phyloP scores from a whole-genome alignment of 2,888 invertebrate species.

The Meandrusa payeni region DNA sequence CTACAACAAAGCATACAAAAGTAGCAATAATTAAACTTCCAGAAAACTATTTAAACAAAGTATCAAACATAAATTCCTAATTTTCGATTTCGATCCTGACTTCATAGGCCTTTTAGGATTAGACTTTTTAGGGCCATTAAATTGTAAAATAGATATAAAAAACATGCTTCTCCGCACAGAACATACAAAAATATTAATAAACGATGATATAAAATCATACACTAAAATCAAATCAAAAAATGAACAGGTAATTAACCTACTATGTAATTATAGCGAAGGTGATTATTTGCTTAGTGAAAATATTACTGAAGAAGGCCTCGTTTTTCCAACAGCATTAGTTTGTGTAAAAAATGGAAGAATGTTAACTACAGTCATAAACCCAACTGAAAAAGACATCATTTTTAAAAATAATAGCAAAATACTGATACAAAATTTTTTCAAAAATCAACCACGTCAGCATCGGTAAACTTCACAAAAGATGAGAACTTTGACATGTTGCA shows the following conservation, averaged over 20 bases:
- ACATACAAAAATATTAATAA: not conserved
- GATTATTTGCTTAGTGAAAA: not conserved
- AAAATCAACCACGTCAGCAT: not conserved
- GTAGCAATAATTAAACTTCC: conserved; percentile 27
- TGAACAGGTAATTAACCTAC: not conserved
- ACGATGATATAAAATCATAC: not conserved
- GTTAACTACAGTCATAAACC: too few relatives aligned
- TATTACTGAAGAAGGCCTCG: not conserved
- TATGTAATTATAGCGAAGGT: too few relatives aligned
- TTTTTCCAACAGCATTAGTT: not conserved
- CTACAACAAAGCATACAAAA: conserved; percentile 37
- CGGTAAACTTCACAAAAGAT: not conserved
- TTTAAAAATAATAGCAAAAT: too few relatives aligned
- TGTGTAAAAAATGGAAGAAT: too few relatives aligned
- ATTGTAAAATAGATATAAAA: not conserved
- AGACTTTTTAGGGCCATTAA: conserved; percentile 24
- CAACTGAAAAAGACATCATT: too few relatives aligned
- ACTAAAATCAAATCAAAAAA: not conserved
- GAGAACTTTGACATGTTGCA: conserved; percentile 1
- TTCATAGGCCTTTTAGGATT: conserved; percentile 33
- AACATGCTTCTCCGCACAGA: not conserved
- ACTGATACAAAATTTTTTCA: too few relatives aligned
- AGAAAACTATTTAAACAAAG: not conserved
- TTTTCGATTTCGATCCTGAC: conserved; percentile 35
- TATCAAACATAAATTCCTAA: conserved; percentile 32